A percentile compares a stretch with the other conserved stretches of the same genome.
Conservation (phyloP, 2,888 invertebrate genomes). For the Eucriotettix oculatus region DNA sequence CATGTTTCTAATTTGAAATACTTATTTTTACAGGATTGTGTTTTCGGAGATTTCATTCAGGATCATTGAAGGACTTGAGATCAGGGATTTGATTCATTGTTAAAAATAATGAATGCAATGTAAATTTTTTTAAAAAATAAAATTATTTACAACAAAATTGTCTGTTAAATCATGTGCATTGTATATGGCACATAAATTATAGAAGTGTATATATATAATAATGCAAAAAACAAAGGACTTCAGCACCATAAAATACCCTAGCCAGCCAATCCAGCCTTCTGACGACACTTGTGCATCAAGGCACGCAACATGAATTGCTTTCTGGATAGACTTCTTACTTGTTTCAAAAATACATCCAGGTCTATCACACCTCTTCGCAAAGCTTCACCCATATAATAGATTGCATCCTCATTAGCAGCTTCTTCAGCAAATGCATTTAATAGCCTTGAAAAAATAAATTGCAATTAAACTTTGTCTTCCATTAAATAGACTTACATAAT, state of each 20-base stretch:
- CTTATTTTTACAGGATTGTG: no score
- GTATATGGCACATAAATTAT: no score
- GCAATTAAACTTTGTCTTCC: background rate
- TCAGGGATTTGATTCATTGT: no score
- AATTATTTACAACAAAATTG: no score
- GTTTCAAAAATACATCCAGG: slow-evolving; percentile 89
- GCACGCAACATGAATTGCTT: slow-evolving; percentile 92
- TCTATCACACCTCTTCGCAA: slow-evolving; percentile 83
- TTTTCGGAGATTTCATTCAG: no score
- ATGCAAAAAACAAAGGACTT: no score
- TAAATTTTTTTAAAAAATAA: no score
- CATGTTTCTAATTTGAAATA: no score
- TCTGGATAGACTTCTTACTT: slow-evolving; percentile 85
- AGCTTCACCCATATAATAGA: slow-evolving; percentile 95
- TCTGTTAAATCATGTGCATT: no score
- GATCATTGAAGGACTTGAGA: no score
- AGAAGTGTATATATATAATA: no score
- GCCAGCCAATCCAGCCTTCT: slow-evolving; percentile 57
- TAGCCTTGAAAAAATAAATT: slow-evolving; percentile 37
- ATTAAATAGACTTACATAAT: slow-evolving; percentile 1
- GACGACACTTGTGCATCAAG: slow-evolving; percentile 90
- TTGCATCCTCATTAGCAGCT: slow-evolving; percentile 94
- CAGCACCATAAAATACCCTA: slow-evolving; percentile 7
- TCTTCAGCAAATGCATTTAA: slow-evolving; percentile 92
- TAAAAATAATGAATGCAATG: no score